Evolutionary conservation across 2,888 invertebrate genomes (phyloP).

Genomic region (Cantharis rufa): DNA sequence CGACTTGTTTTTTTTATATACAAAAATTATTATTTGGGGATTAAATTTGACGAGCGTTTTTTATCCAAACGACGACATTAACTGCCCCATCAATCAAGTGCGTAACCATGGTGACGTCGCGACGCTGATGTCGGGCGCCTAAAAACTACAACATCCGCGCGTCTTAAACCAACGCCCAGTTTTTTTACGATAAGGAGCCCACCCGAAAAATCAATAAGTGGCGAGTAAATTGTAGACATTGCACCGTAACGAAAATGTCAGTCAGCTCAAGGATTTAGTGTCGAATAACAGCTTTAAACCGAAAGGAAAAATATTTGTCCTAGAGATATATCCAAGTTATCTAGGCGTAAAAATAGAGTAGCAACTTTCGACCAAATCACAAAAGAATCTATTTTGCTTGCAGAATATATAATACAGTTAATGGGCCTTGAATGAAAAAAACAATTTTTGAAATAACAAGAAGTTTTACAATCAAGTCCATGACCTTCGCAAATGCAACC

Average conservation of each 20-base stretch:
- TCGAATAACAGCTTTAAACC: constrained; percentile 17
- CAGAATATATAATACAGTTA: background rate
- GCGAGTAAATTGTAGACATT: constrained; percentile 45
- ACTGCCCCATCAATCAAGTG: constrained; percentile 42
- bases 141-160: constrained; percentile 40
- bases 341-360: constrained; percentile 27
- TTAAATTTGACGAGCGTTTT: constrained; percentile 51
- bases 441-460: background rate
- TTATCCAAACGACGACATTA: background rate
- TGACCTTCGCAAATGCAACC: constrained; percentile 39
- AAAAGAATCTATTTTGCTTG: background rate
- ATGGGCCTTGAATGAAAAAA: background rate
- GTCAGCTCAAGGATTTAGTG: constrained; percentile 28
- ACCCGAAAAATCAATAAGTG: constrained; percentile 52
- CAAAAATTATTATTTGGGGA: constrained; percentile 3
- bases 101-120: constrained; percentile 38
- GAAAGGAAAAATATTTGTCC: constrained; percentile 18
- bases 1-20: background rate
- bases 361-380: constrained; percentile 23
- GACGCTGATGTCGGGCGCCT: constrained; percentile 42
- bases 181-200: constrained; percentile 51
- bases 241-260: constrained; percentile 33
- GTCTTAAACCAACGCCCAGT: constrained; percentile 55
- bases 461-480: constrained; percentile 35
- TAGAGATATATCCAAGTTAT: constrained; percentile 29